phyloP scores from a whole-genome alignment of 2,797 vertebrate species.

The Coccyzus lansbergi region DNA sequence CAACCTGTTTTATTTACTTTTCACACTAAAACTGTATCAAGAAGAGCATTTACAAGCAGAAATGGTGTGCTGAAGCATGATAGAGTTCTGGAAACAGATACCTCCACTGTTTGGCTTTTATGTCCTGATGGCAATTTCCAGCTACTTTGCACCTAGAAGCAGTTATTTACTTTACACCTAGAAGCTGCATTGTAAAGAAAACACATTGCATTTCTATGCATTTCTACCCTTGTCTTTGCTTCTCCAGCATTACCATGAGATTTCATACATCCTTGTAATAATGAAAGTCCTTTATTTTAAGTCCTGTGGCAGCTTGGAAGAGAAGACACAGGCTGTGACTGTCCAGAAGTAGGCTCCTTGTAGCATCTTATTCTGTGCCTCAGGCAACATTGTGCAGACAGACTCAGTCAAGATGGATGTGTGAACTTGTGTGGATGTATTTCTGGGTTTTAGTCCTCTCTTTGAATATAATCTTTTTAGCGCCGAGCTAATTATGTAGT shows the following conservation, averaged over 20 bases:
- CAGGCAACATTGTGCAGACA: conserved; percentile 42
- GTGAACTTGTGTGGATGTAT: conserved; percentile 68
- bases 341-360: conserved; percentile 40
- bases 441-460: conserved; percentile 74
- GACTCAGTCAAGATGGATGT: conserved; percentile 58
- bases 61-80: neutral
- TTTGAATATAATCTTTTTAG: conserved; percentile 72
- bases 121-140: neutral
- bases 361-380: conserved; percentile 47
- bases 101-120: neutral
- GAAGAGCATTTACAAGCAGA: neutral
- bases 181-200: neutral
- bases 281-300: neutral
- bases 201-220: neutral
- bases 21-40: neutral
- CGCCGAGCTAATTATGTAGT: conserved; percentile 81
- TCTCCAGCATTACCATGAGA: neutral
- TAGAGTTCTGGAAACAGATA: neutral
- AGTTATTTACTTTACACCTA: neutral
- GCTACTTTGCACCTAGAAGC: neutral
- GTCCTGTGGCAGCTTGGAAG: neutral
- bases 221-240: neutral
- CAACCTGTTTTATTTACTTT: neutral
- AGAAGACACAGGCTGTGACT: neutral
- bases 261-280: neutral